These are phyloP conservation scores for Zosterops borbonicus DNA, from an alignment of 2,113 vertebrate genomes.

Conservation along the genomic window DNA sequence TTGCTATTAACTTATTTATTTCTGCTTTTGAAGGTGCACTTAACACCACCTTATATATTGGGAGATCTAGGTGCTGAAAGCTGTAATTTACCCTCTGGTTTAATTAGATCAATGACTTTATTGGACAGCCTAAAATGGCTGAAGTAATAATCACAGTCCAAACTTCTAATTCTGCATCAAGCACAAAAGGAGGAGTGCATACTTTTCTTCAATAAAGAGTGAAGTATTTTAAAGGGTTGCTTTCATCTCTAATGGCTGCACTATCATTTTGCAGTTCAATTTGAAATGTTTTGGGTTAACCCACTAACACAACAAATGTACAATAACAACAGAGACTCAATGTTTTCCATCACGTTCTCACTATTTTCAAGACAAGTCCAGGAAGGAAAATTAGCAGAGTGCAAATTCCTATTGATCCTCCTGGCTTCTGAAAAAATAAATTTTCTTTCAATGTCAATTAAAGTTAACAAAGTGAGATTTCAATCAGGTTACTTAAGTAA, in stretches of 20 bases:
- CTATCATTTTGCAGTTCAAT: background rate
- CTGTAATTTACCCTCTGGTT: conserved; percentile 8
- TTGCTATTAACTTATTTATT: background rate
- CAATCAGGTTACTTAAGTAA: conserved; percentile 35
- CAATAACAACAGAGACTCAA: background rate
- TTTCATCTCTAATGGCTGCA: background rate
- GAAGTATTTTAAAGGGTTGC: background rate
- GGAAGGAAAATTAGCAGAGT: conserved; percentile 30
- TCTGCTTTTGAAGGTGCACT: conserved; percentile 15
- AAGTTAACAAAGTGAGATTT: conserved; percentile 58
- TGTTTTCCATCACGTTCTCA: background rate
- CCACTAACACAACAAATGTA: background rate
- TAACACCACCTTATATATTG: conserved; percentile 5
- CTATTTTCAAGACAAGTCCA: background rate
- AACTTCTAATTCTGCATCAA: conserved; percentile 23
- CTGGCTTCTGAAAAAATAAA: conserved; percentile 10
- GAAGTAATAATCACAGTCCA: background rate
- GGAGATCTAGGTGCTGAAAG: background rate
- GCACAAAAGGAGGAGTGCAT: background rate
- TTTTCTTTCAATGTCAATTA: conserved; percentile 59
- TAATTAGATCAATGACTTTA: conserved; percentile 43
- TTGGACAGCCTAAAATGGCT: conserved; percentile 42
- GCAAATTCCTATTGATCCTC: conserved; percentile 48
- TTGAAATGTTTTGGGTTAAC: background rate
- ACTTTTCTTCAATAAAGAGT: background rate